Evolutionary conservation across 2,797 vertebrate genomes (phyloP).

Genomic region (Neostethus bicornis): DNA sequence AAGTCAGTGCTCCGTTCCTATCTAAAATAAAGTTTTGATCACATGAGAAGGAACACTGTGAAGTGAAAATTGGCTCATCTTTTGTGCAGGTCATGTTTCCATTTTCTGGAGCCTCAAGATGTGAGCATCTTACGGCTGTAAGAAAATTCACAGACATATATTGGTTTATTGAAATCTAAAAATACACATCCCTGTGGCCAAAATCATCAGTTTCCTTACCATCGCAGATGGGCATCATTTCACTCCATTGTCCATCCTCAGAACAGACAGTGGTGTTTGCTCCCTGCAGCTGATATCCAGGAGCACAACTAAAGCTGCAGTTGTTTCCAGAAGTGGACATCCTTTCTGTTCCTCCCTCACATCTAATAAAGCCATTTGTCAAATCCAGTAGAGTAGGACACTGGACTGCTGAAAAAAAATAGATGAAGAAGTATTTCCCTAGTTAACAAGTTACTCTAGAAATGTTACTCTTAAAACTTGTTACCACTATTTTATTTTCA

Average conservation of each 20-base stretch:
- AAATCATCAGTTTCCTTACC: not conserved
- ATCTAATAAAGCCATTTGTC: not conserved
- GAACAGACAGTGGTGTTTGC: not conserved
- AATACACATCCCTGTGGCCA: no score
- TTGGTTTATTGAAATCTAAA: no score
- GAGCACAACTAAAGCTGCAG: constrained; percentile 3
- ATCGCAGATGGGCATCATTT: not conserved
- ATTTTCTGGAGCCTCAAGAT: constrained; percentile 58
- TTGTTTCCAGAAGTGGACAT: not conserved
- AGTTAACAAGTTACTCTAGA: no score
- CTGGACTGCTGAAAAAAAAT: not conserved
- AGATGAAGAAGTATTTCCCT: not conserved
- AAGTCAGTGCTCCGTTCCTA: constrained; percentile 61
- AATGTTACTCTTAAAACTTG: no score
- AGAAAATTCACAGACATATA: no score
- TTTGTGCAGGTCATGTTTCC: constrained; percentile 72
- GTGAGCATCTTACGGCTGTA: constrained; percentile 67
- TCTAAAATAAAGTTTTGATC: constrained; percentile 57
- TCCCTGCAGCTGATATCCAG: not conserved
- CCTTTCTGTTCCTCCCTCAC: not conserved
- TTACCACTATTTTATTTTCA: no score
- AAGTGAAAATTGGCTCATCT: constrained; percentile 53
- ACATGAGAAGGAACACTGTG: constrained; percentile 80
- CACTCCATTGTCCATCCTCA: not conserved
- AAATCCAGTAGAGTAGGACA: not conserved